phyloP scores from a whole-genome alignment of 2,888 invertebrate species.

The Archips crataeganus region DNA sequence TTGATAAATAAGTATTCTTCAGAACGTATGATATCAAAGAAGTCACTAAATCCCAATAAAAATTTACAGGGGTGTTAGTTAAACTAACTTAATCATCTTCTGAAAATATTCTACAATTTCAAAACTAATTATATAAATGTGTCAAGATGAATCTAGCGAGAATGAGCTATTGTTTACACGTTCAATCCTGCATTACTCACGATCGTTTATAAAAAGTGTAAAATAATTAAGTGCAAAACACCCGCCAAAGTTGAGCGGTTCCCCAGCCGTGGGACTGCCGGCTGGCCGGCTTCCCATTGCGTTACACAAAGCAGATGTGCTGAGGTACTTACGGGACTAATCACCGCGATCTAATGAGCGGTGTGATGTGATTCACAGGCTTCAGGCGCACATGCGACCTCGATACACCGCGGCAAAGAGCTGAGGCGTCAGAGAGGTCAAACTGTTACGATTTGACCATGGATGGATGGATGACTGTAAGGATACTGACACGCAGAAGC shows the following conservation, averaged over 20 bases:
- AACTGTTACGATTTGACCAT: neutral
- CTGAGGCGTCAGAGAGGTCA: constrained; percentile 20
- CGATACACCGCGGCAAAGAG: constrained; percentile 40
- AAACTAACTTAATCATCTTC: too few species aligned
- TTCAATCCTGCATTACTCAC: neutral
- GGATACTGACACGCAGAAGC: too few species aligned
- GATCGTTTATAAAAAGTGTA: neutral
- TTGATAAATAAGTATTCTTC: too few species aligned
- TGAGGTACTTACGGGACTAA: constrained; percentile 29
- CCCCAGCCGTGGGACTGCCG: constrained; percentile 13
- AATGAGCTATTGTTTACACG: neutral
- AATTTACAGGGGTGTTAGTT: too few species aligned
- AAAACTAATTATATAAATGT: too few species aligned
- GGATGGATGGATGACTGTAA: too few species aligned
- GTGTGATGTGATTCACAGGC: constrained; percentile 46
- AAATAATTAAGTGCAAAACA: neutral
- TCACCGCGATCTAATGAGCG: constrained; percentile 38
- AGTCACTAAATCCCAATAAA: too few species aligned
- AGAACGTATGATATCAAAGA: too few species aligned
- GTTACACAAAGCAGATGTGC: constrained; percentile 25
- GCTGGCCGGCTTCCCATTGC: constrained; percentile 9
- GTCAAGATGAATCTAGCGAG: neutral
- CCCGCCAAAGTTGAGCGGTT: neutral
- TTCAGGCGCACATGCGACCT: constrained; percentile 45
- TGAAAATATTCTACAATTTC: too few species aligned